Base-by-base conservation (phyloP, 2,888 invertebrate genomes). In the Petrolisthes manimaculis region DNA sequence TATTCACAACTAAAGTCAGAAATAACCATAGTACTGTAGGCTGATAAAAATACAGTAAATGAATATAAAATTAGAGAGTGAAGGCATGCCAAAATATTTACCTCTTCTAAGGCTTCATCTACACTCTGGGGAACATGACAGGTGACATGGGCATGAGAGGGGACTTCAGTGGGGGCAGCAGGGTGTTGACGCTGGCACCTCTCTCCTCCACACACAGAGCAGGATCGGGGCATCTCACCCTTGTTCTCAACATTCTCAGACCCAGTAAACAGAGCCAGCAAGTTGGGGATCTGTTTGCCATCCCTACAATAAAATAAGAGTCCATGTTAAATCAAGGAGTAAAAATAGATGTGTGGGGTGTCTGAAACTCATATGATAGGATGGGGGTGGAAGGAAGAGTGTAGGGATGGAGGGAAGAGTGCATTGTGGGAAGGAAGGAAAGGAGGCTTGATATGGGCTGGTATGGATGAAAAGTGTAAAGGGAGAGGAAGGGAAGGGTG, bases 21-120 rank as follows among this genome's bases (percentile, higher is more conserved):
- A 4, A 69, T 21, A 69, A 69, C 18, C 37, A 24, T 24, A 77
- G 0, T n/a, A n/a, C n/a, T n/a, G n/a, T 24, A 24, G 18, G 18
- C 24, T 77, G 14, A 18, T 3, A 9, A 24, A 24, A 24, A 77
- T n/a, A 77, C 12, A 77, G 18, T 21, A 37, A 77, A 12, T 21
- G 77, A 24, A 18, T n/a, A 21, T 2, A 75, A 75, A 21, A 9
- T 21, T 12, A n/a, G 77, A 12, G 67, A 18, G 14, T n/a, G 77
- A 9, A 21, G 1, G 56, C n/a, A 37, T 37, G 37, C 37, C 1
- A 37, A 37, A 37, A 37, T 9, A 54, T 82, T 86, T 56, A 88
- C 90, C 89, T 91, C 91, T 51, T 91, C 91, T 24, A 91, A 56
- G 5, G 91, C 91, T 56, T 91, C 91, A 54, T 91, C 91, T n/a